Conservation (phyloP, 2,113 vertebrate species). For the Sus scrofa region T2T-Sscrofa CM000816.6:92239001-92239500, state of each 20-base stretch:
- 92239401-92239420: not conserved
- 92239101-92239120: not conserved
- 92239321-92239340: not conserved
- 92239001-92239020: constrained; percentile 18
- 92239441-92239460: not conserved
- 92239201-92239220: not conserved
- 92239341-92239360: not conserved
- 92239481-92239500: not conserved
- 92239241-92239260: not conserved
- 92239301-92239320: not conserved
- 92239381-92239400: not conserved
- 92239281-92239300: not conserved
- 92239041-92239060: constrained; percentile 5
- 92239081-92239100: not conserved
- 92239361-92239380: not conserved
- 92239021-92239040: constrained; percentile 9
- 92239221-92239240: not conserved
- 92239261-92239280: not conserved
- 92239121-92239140: not conserved
- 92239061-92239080: not conserved
- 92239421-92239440: not conserved
- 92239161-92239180: not conserved
- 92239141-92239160: not conserved
- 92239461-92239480: not conserved
- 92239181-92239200: not conserved